Evolutionary conservation across 2,888 invertebrate species (phyloP), one percentile per base, ranked within the genome.

Genomic region (Harpagoxenus sublaevis): DNA sequence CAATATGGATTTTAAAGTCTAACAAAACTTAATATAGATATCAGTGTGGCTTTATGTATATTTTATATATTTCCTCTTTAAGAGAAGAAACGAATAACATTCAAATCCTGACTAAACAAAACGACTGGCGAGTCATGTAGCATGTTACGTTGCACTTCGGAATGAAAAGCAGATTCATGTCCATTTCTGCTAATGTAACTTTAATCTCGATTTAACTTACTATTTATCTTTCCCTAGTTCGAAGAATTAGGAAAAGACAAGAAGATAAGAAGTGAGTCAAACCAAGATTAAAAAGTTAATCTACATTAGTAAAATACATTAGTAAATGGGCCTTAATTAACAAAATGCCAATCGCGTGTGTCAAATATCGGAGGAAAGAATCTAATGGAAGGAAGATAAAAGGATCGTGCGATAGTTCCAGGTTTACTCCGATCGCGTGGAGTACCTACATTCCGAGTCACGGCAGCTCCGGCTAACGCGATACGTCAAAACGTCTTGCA

Each of bases 401-500:
- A 35, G 35, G 35, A 35, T 35, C 35, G 4, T 12, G 18, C 8
- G 12, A 60, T 35, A 48, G 12, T 62, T 48, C 57, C 35, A 6
- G 35, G 35, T 35, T 35, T 35, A 31, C 23, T 63, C 10, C 18
- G 31, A 77, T 42, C 53, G 66, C 23, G 48, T 2, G 23, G n/a
- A 42, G 23, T 23, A 23, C 23, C 23, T 18, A 28, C n/a, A 28
- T 42, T 42, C 28, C 28, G 10, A 53, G 23, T 39, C 23, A 65
- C 12, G 12, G 2, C 51, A 68, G 35, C 48, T 48, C 9, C n/a
- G 18, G 23, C 53, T n/a, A 57, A 23, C 23, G 57, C 77, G 23
- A 10, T 9, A 42, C 60, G 48, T 71, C 73, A 28, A 81, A 60
- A 71, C 45, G 57, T 60, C 78, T 39, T 18, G 31, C 45, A n/a